Base-by-base conservation (phyloP, 1,140 invertebrate species). In the Reticulitermes speratus region DNA sequence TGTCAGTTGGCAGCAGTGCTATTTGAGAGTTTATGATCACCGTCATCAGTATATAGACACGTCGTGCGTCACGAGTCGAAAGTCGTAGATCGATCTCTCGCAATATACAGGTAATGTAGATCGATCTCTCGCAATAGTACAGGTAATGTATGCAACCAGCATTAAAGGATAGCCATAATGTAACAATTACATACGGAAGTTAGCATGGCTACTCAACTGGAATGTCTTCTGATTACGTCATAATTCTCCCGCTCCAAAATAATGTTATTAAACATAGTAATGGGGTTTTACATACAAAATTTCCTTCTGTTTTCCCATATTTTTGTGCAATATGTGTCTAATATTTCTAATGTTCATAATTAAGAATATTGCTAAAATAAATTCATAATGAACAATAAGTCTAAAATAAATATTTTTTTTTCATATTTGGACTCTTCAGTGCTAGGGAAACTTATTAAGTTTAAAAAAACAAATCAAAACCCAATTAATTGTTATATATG, bases 211-310 rank as follows among this genome's bases (percentile, higher is more conserved):
- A 75, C 65, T 75, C 65, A 30, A 11, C n/a, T 23, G 65, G 65
- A 75, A 75, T 30, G 65, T 30, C 65, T 75, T 75, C 65, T 75
- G 65, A 75, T 75, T 75, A 75, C n/a, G 65, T 75, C 65, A 75
- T 30, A 75, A 30, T 75, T n/a, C 3, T 16, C 6, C 25, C 16
- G n/a, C 9, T 75, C 11, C 8, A 75, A 25, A 75, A 14, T 75
- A n/a, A 75, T 30, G n/a, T 30, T 16, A 14, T 9, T 75, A 12
- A 65, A 65, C 25, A 3, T 48, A 48, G 7, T 48, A 55, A 55
- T 55, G 52, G 19, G 38, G 19, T 48, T 48, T 48, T 48, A 48
- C 45, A 48, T 48, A 48, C 45, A 48, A 48, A 48, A 48, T 48
- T 48, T 11, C 9, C 14, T 12, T 48, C 14, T 48, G 45, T 7